These are phyloP conservation scores for Vireo altiloquus DNA, from an alignment of 2,113 vertebrate genomes.

Conservation along the genomic window DNA sequence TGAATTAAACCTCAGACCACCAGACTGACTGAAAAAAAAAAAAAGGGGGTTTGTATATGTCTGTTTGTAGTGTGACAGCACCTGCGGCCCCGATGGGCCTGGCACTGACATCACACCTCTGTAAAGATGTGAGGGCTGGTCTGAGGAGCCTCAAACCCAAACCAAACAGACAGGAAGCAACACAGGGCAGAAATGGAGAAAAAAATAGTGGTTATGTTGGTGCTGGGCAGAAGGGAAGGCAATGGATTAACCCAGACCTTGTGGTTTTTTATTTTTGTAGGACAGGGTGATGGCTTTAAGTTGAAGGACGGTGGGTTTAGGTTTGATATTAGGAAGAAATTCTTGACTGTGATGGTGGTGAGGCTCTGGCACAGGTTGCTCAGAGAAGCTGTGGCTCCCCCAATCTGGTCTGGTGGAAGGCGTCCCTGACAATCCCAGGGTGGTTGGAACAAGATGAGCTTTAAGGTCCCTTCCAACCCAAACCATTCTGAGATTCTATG, in stretches of 20 bases:
- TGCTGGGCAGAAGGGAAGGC: neutral
- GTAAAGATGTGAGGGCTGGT: neutral
- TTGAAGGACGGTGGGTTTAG: neutral
- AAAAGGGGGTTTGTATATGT: neutral
- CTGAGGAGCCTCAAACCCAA: neutral
- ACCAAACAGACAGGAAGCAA: neutral
- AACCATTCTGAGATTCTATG: neutral
- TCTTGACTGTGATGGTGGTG: neutral
- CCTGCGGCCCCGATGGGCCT: neutral
- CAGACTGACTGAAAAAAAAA: neutral
- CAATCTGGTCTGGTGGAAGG: neutral
- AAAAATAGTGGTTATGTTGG: neutral
- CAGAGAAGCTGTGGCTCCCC: neutral
- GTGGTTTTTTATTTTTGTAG: neutral
- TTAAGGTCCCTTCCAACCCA: neutral
- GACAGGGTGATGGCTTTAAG: neutral
- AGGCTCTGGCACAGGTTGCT: neutral
- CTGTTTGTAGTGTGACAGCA: neutral
- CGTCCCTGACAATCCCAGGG: neutral
- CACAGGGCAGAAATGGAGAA: neutral
- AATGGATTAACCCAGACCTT: neutral
- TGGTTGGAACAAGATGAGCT: neutral
- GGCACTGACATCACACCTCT: neutral
- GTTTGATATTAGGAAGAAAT: neutral
- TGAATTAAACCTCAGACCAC: neutral